Base-by-base conservation (phyloP, 2,888 invertebrate species). In the Trilocha varians region DNA sequence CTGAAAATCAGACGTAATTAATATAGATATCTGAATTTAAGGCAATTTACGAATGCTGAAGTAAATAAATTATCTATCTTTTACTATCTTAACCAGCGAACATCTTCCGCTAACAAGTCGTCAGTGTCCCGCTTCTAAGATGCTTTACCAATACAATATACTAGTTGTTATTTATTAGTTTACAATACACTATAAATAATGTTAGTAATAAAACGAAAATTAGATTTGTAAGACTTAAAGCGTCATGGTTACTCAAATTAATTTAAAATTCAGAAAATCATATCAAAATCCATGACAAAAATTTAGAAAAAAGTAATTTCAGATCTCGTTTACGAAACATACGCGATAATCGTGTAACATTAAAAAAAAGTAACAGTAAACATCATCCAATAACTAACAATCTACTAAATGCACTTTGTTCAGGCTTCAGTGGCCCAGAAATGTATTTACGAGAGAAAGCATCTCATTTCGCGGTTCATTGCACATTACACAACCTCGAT, bases 381-480 rank as follows among this genome's bases (percentile, higher is more conserved):
- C 62, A 64, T 78, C 75, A 76, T 71, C 66, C 69, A 77, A 69
- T 72, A 77, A 65, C 76, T 80, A 84, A 84, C 80, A 82, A 79
- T 60, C 78, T 82, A 84, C 70, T 84, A 84, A 84, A 84, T 84
- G 84, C 84, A 82, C 64, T 65, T 73, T 62, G 53, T 50, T 53
- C 53, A 67, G 73, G 76, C 73, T 55, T 55, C 62, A 62, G 66
- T 61, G 68, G 69, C 75, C 76, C 65, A 58, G 60, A 62, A 65
- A 60, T 59, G 58, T 53, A 53, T 56, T 62, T 49, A 53, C 54
- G 47, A 52, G 52, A 58, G 42, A 53, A 55, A 40, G 40, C 39
- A 45, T 51, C 45, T 49, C 47, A 48, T 45, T 52, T 50, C 58
- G 57, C 65, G 62, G 60, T 64, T 50, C 52, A 66, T 62, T 60